A percentile compares a stretch with the other conserved stretches of the same genome.
These are phyloP conservation scores for Tenodera sinensis DNA, from an alignment of 2,888 invertebrate species.

Conservation along the genomic window DNA sequence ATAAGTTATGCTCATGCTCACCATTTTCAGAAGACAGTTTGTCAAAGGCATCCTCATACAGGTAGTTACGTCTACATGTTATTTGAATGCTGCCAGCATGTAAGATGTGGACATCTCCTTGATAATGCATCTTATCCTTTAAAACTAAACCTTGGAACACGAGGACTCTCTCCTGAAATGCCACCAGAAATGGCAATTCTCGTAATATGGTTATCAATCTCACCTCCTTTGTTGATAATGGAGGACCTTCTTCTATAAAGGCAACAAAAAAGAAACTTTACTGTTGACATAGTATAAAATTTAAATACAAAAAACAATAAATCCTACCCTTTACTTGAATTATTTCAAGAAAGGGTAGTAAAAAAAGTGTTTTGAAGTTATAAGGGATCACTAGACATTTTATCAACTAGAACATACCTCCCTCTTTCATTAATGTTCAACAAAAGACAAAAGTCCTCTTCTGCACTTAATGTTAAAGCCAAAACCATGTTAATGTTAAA, in stretches of 20 bases:
- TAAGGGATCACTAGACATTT: no score
- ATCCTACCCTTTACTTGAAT: background rate
- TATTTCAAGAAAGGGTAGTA: background rate
- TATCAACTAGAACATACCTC: no score
- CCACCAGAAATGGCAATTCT: slow-evolving; percentile 91
- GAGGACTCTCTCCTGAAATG: slow-evolving; percentile 84
- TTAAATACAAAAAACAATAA: background rate
- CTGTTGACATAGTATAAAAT: background rate
- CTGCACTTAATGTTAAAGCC: no score
- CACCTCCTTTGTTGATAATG: slow-evolving; percentile 81
- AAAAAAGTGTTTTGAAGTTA: background rate
- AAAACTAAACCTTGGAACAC: slow-evolving; percentile 70
- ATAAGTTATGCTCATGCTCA: slow-evolving; percentile 42
- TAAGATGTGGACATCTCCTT: slow-evolving; percentile 72
- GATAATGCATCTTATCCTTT: slow-evolving; percentile 66
- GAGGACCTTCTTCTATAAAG: slow-evolving; percentile 71
- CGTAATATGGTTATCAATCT: slow-evolving; percentile 82
- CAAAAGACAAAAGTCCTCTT: no score
- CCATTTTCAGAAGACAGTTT: slow-evolving; percentile 87
- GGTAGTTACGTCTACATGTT: slow-evolving; percentile 78
- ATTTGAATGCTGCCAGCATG: slow-evolving; percentile 73
- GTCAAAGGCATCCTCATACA: slow-evolving; percentile 98
- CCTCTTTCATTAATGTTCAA: no score
- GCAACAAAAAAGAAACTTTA: background rate
- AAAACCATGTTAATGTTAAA: no score